Base-by-base conservation (phyloP, 2,888 invertebrate species). In the Conchocele bisecta region DNA sequence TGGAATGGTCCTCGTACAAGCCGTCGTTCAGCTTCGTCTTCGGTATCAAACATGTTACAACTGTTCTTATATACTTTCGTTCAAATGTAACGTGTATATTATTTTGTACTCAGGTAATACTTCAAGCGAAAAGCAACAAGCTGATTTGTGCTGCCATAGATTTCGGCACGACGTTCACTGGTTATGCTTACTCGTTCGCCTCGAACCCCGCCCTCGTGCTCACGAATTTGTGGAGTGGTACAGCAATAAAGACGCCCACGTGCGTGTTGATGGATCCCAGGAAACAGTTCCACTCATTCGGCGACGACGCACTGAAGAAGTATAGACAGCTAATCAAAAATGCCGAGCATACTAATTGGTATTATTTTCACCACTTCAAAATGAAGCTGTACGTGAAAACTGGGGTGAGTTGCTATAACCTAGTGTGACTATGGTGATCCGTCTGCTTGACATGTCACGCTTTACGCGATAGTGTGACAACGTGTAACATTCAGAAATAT, bases 351-450 rank as follows among this genome's bases (percentile, higher is more conserved):
- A 31, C 44, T 3, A 7, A 53, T 15, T 74, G 74, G 74, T 74
- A 65, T 26, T 48, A 54, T n/a, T 74, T 74, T 22, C 60, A 64
- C 22, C 35, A 58, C 26, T 74, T 74, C 50, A 74, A 74, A 26
- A 74, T 74, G 73, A 64, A 64, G 28, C 57, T 74, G 13, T 68
- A 56, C 29, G 56, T 56, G 7, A 17, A 26, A 33, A 42, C 54
- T 29, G 56, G 48, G 68, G 68, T 68, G 31, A 48, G 48, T 48
- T n/a, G n/a, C n/a, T n/a, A n/a, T n/a, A n/a, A n/a, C n/a, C n/a
- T n/a, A n/a, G n/a, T n/a, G n/a, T n/a, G n/a, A n/a, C n/a, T n/a
- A n/a, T n/a, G n/a, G n/a, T n/a, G n/a, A n/a, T n/a, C n/a, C n/a
- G n/a, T n/a, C n/a, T n/a, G n/a, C n/a, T n/a, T n/a, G n/a, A n/a